Evolutionary conservation across 2,113 vertebrate species (phyloP).

Genomic region (Actenoides lindsayi): DNA sequence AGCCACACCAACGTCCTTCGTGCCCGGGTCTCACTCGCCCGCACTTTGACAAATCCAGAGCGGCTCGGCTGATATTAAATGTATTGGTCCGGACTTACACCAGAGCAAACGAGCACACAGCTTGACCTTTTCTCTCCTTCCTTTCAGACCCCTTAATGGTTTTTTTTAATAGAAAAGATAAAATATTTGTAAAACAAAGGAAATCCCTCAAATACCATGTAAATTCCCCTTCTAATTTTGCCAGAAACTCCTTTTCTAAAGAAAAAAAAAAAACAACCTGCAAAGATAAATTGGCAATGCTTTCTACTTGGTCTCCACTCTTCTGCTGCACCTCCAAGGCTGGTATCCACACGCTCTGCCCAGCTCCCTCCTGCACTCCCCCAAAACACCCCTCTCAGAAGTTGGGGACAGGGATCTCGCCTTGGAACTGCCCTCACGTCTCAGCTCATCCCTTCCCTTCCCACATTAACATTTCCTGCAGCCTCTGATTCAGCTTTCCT

Average conservation of each 20-base stretch:
- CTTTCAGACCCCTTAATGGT: constrained; percentile 18
- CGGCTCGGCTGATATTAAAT: constrained; percentile 19
- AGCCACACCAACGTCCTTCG: rapidly evolving
- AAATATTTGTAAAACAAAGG: constrained; percentile 61
- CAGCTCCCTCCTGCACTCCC: too few relatives aligned
- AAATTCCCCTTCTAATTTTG: constrained; percentile 63
- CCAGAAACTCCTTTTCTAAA: neutral
- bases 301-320: rapidly evolving
- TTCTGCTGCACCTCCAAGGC: neutral
- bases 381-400: rapidly evolving
- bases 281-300: neutral
- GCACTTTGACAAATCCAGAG: constrained; percentile 2
- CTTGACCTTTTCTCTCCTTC: constrained; percentile 61
- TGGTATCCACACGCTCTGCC: neutral
- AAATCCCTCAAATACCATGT: constrained; percentile 68
- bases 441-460: neutral
- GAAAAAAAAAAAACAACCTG: neutral
- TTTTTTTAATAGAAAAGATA: constrained; percentile 57
- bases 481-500: neutral
- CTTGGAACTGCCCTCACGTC: rapidly evolving
- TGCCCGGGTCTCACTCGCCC: neutral
- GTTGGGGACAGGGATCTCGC: neutral
- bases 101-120: constrained; percentile 46
- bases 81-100: constrained; percentile 42
- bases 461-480: neutral